Base-by-base conservation (phyloP, 2,888 invertebrate species). In the Pollenia amentaria region DNA sequence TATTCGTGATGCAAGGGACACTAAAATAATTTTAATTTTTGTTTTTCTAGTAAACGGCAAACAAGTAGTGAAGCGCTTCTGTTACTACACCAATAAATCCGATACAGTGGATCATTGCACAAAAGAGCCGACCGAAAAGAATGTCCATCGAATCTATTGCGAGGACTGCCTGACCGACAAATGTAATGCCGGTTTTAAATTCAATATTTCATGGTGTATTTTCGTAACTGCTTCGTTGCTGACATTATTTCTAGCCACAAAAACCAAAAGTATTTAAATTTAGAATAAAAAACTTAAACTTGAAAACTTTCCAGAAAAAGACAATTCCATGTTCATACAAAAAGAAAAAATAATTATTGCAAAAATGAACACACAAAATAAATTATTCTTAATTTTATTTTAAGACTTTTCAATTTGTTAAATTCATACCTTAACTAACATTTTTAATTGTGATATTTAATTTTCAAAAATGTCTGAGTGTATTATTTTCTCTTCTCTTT, bases 31-130 rank as follows among this genome's bases (percentile, higher is more conserved):
- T 11, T 72, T 14, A 14, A 11, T 46, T 75, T 75, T 53, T 14
- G n/a, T n/a, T 64, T 10, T 73, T 6, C 2, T 65, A 92, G 92
- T 79, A 38, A 90, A 93, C 88, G 93, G 93, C 60, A 90, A 91
- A 65, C 76, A 85, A 0, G 85, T 91, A 0, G 92, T 91, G 10
- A 93, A 92, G 73, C 93, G 92, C 29, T 93, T 92, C 87, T 93
- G 92, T 78, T 93, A 92, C 88, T 93, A 92, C 86, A 92, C 92
- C 89, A 92, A 92, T 82, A 92, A 92, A 75, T 91, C 93, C 18
- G 93, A 93, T 85, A 89, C 91, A 0, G 78, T 92, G 70, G 89
- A 91, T 44, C 89, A 90, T 40, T 93, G 92, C 89, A 90, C 90
- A 44, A 76, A 85, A 40, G 89, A 91, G 64, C 89, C 91, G 38